These are phyloP conservation scores for Megaleporinus macrocephalus DNA, from an alignment of 2,113 vertebrate genomes.

Conservation along the genomic window DNA sequence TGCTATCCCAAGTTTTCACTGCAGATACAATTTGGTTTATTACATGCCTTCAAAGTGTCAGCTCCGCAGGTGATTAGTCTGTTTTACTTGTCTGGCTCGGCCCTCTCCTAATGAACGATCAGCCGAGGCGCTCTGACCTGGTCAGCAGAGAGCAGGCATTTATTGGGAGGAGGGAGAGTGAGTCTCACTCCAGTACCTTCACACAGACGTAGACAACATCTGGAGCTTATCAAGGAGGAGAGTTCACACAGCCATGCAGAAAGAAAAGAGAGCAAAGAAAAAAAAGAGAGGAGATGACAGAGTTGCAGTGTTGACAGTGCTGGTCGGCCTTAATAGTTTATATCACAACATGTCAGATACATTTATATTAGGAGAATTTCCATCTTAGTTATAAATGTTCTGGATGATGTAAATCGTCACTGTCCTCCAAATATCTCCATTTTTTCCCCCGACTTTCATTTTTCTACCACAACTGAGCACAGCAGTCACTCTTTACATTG, in stretches of 20 bases:
- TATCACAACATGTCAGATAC: constrained; percentile 52
- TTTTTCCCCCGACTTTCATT: too few relatives aligned
- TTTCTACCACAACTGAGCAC: too few relatives aligned
- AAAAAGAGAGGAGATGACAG: constrained; percentile 35
- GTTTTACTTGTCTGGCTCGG: constrained; percentile 19
- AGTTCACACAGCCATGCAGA: constrained; percentile 36
- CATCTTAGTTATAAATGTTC: constrained; percentile 2
- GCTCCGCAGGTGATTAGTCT: constrained; percentile 42
- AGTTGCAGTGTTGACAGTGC: constrained; percentile 36
- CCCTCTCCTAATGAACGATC: constrained; percentile 45
- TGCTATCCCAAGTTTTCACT: neutral
- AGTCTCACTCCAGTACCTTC: constrained; percentile 54
- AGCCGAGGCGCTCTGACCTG: constrained; percentile 37
- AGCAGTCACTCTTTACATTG: too few relatives aligned
- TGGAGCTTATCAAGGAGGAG: constrained; percentile 57
- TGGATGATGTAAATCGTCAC: neutral
- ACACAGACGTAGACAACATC: constrained; percentile 50
- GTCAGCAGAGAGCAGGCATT: constrained; percentile 40
- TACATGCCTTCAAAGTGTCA: constrained; percentile 36
- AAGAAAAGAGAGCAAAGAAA: neutral
- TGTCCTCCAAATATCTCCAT: too few relatives aligned
- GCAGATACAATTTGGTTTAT: constrained; percentile 15
- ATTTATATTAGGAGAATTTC: constrained; percentile 15
- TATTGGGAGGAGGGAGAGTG: constrained; percentile 43
- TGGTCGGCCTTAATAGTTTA: constrained; percentile 43